Evolutionary conservation across 2,888 invertebrate genomes (phyloP), one percentile per base, ranked within the genome.

Genomic region (Metacarcinus magister): DNA sequence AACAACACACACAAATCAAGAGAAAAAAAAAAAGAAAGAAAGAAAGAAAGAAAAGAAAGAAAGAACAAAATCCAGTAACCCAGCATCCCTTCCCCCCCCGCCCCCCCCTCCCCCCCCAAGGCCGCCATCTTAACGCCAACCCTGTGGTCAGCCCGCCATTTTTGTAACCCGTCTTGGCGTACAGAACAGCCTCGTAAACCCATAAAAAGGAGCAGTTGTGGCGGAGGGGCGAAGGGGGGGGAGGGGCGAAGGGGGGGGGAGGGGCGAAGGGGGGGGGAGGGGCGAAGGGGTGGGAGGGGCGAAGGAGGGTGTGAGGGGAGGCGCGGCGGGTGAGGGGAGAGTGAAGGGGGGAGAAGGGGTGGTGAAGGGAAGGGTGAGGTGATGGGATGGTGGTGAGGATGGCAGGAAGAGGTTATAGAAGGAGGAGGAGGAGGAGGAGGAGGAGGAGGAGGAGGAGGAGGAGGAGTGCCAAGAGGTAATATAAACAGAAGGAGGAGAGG

Each of bases 91-190:
- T 48, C 46, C 44, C 46, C 46, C 54, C 54, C 16, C 54, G 13
- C 54, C 0, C 1, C 54, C 3, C 13, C 54, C 54, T 54, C 54
- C 54, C 75, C 75, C 23, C 82, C 75, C 82, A 39, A 48, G n/a
- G 43, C 94, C 67, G 94, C 94, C 94, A 94, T 94, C 75, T 94
- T 94, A 67, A 60, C 94, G 43, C 60, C 43, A 94, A 75, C 39
- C 75, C 16, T 94, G 94, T 94, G 94, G 94, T 87, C 87, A 10
- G 10, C 94, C 94, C 87, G 94, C 94, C 94, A 94, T 94, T 94
- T 94, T 94, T 46, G 54, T 54, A 54, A 54, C 13, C 54, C 5
- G 3, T 16, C 4, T 32, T 94, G 94, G 94, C 94, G 75, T 44
- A 43, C 44, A 44, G 43, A 82, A 75, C 8, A 82, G 93, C 19